Conservation (phyloP, 2,888 invertebrate genomes). For the Pasiphila rectangulata region DNA sequence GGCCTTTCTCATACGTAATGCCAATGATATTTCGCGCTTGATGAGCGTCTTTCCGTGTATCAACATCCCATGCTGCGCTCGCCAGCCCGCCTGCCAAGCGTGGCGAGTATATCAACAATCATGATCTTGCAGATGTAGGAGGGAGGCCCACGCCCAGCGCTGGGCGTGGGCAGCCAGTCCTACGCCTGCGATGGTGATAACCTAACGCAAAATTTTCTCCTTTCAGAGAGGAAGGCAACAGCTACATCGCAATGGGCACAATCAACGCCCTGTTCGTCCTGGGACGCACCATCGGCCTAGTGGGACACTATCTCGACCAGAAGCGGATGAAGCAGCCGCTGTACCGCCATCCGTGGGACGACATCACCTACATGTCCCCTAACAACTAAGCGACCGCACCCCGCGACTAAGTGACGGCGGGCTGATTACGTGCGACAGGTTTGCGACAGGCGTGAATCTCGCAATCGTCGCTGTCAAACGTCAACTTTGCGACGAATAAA, state of each 20-base stretch:
- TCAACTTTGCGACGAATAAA: no score
- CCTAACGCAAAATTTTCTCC: neutral
- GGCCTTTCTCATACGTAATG: no score
- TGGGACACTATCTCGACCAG: constrained; percentile 99
- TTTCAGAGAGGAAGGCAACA: constrained; percentile 95
- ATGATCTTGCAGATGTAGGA: no score
- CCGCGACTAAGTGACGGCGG: neutral
- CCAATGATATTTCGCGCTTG: no score
- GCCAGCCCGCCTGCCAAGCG: no score
- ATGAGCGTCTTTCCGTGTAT: no score
- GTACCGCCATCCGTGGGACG: constrained; percentile 99
- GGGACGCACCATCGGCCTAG: constrained; percentile 98
- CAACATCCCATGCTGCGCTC: no score
- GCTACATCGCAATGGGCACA: constrained; percentile 98
- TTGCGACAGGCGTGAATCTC: neutral
- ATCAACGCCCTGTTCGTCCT: constrained; percentile 99
- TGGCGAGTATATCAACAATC: no score
- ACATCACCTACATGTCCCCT: constrained; percentile 86
- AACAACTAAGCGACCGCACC: constrained; percentile 48
- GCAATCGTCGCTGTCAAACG: no score
- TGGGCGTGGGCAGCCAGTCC: no score
- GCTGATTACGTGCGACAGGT: neutral
- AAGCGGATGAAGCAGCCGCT: constrained; percentile 98
- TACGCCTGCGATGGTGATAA: no score
- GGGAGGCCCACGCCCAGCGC: no score